A percentile compares a stretch with the other conserved stretches of the same genome.
Evolutionary conservation across 2,113 vertebrate species (phyloP).

Genomic region (Siniperca chuatsi): DNA sequence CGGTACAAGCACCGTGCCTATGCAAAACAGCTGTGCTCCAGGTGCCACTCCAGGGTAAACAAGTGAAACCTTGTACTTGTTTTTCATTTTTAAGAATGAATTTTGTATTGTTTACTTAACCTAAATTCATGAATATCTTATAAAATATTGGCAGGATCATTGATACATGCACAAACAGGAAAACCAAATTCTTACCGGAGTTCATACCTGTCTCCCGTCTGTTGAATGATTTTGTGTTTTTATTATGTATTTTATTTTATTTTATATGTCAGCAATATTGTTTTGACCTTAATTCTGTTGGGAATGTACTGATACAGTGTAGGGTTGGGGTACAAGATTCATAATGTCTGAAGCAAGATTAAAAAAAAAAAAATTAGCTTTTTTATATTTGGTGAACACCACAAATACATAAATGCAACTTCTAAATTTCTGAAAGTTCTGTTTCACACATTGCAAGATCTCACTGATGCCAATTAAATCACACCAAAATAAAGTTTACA

Average conservation of each 20-base stretch:
- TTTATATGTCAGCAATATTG: not conserved
- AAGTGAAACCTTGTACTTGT: not conserved
- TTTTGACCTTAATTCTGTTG: not conserved
- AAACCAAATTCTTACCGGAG: not conserved
- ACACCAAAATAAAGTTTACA: not conserved
- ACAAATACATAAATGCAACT: not conserved
- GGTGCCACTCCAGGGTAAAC: slow-evolving; percentile 2
- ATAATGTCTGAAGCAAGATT: not conserved
- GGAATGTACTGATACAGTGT: not conserved
- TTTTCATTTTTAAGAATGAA: not conserved
- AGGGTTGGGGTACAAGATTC: not conserved
- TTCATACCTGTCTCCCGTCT: not conserved
- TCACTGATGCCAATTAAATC: not conserved
- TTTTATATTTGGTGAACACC: not conserved
- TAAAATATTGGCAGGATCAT: not conserved
- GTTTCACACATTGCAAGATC: not conserved
- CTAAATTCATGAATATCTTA: not conserved
- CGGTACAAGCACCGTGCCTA: not conserved
- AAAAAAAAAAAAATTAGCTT: not conserved
- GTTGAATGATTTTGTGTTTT: not conserved
- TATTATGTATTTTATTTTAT: not conserved
- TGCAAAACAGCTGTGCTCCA: slow-evolving; percentile 15
- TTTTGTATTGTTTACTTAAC: not conserved
- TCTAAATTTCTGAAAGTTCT: not conserved
- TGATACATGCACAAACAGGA: not conserved